Conservation (phyloP, 2,797 vertebrate species). For the Megaceryle alcyon region DNA sequence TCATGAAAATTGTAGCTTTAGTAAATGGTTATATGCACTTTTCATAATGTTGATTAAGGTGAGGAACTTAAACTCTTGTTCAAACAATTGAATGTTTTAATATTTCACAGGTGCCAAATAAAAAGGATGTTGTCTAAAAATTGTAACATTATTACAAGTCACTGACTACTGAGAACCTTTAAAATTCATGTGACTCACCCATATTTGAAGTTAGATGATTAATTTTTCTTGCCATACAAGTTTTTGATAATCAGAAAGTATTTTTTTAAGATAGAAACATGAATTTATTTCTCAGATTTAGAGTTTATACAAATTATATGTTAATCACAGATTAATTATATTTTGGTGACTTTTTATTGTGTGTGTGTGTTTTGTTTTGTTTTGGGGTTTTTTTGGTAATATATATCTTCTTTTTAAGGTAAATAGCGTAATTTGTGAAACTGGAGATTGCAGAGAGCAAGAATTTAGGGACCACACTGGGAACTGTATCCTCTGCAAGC, state of each 20-base stretch:
- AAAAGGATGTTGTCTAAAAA: neutral
- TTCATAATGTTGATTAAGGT: neutral
- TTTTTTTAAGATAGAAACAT: neutral
- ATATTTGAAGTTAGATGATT: neutral
- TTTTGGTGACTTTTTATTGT: neutral
- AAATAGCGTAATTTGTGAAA: slow-evolving; percentile 78
- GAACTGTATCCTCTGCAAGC: slow-evolving; percentile 88
- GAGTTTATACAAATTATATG: neutral
- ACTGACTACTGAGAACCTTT: neutral
- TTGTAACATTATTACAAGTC: neutral
- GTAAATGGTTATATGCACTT: neutral
- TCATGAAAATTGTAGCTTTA: neutral
- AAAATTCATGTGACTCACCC: neutral
- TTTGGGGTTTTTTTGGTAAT: neutral
- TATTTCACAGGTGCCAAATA: neutral
- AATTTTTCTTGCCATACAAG: neutral
- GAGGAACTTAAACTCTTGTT: neutral
- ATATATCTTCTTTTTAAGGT: slow-evolving; percentile 27
- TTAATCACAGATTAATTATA: neutral
- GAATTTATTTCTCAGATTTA: neutral
- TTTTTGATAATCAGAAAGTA: neutral
- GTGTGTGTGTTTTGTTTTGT: neutral
- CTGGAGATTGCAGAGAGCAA: slow-evolving; percentile 91
- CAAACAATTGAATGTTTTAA: neutral
- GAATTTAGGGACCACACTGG: slow-evolving; percentile 91